Percentiles rank a stretch among this genome's conserved stretches.
These are phyloP conservation scores for Zosterops hypoxanthus DNA, from an alignment of 2,113 vertebrate genomes.

Conservation along the genomic window DNA sequence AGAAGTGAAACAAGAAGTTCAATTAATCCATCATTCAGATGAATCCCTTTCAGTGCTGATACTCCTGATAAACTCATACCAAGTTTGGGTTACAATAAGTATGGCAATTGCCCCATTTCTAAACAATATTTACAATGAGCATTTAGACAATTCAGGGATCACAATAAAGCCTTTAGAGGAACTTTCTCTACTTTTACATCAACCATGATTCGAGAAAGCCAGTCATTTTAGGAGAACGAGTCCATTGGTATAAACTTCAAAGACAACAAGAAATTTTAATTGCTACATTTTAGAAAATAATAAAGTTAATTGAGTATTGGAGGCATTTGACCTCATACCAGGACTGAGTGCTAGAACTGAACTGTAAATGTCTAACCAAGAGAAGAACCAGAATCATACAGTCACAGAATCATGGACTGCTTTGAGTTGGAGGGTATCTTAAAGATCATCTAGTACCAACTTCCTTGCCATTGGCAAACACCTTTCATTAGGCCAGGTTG, in stretches of 20 bases:
- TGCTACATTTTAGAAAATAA: not conserved
- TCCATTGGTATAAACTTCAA: not conserved
- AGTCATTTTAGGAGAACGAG: not conserved
- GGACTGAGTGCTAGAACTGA: not conserved
- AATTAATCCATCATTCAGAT: not conserved
- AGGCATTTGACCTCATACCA: not conserved
- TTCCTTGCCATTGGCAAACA: not conserved
- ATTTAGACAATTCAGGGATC: not conserved
- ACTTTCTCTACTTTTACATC: not conserved
- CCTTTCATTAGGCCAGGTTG: not conserved
- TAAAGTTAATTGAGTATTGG: not conserved
- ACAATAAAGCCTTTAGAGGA: not conserved
- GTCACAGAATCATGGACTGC: not conserved
- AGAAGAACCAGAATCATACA: not conserved
- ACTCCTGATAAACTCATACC: not conserved
- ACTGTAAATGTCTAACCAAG: not conserved
- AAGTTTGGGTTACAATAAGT: not conserved
- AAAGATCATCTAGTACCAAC: not conserved
- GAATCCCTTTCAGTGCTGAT: not conserved
- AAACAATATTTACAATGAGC: not conserved
- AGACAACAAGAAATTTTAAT: not conserved
- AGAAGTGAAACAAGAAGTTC: not conserved
- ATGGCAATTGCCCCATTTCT: not conserved
- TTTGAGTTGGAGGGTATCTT: not conserved
- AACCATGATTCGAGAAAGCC: not conserved